These are phyloP conservation scores for Mylabris sibirica DNA, from an alignment of 2,888 invertebrate species.

Conservation along the genomic window DNA sequence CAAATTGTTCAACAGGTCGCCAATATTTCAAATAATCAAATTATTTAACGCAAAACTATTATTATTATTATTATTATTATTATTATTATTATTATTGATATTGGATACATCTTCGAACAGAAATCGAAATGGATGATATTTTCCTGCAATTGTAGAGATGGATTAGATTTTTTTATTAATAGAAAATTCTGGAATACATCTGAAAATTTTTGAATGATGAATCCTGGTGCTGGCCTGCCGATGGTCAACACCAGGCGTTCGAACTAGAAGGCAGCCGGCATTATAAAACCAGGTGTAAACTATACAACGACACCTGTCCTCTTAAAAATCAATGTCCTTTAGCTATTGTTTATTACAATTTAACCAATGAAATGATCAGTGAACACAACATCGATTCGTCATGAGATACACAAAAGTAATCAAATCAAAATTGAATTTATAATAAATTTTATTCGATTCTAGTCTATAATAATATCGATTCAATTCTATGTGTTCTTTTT, in stretches of 20 bases:
- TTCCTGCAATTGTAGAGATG: neutral
- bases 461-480: too few relatives aligned
- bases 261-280: constrained; percentile 53
- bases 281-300: constrained; percentile 57
- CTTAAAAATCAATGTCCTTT: constrained; percentile 60
- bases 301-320: constrained; percentile 58
- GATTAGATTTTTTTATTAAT: neutral
- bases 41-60: neutral
- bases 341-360: constrained; percentile 56
- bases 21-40: constrained; percentile 28
- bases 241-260: constrained; percentile 46
- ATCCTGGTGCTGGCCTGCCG: constrained; percentile 36
- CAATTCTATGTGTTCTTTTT: neutral
- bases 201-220: constrained; percentile 14
- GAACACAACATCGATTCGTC: constrained; percentile 21
- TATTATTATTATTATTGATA: too few relatives aligned
- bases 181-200: constrained; percentile 11
- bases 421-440: neutral
- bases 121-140: too few relatives aligned
- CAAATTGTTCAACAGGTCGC: constrained; percentile 41
- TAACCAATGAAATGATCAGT: constrained; percentile 47
- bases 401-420: neutral
- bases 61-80: neutral
- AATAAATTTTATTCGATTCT: too few relatives aligned
- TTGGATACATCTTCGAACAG: too few relatives aligned